These are phyloP conservation scores for Toxonevra muliebris DNA, from an alignment of 2,888 invertebrate species.

Conservation along the genomic window DNA sequence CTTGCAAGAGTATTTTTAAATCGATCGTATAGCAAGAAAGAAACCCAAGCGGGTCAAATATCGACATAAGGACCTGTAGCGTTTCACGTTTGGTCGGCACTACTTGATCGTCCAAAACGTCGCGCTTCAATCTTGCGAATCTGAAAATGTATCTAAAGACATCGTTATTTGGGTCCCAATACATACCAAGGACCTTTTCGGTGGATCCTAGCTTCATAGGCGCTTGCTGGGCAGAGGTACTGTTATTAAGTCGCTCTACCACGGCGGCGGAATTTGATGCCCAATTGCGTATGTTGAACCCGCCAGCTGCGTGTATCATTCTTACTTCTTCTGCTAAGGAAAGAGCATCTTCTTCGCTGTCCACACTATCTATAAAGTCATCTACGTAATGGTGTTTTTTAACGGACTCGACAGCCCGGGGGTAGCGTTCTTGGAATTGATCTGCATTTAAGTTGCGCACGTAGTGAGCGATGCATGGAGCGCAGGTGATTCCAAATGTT, in stretches of 20 bases:
- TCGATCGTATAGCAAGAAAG: conserved; percentile 29
- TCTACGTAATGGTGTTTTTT: no score
- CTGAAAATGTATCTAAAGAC: conserved; percentile 36
- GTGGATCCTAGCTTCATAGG: conserved; percentile 23
- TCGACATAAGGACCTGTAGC: conserved; percentile 38
- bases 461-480: no score
- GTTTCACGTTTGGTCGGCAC: conserved; percentile 27
- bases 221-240: conserved; percentile 8
- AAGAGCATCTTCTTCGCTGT: conserved; percentile 16
- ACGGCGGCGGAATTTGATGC: conserved; percentile 21
- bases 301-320: conserved; percentile 7
- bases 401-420: conserved; percentile 39
- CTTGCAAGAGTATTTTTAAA: no score
- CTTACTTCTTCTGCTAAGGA: no score
- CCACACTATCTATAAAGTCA: no score
- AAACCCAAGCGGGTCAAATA: conserved; percentile 38
- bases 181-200: conserved; percentile 33
- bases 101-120: conserved; percentile 24
- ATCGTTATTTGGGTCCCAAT: no score
- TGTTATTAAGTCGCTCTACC: conserved; percentile 4
- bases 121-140: conserved; percentile 31
- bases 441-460: no score
- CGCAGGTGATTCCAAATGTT: conserved; percentile 30
- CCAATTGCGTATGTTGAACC: conserved; percentile 26
- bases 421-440: no score